Evolutionary conservation across 1,140 invertebrate genomes (phyloP).

Genomic region (Tetramorium simillimum): DNA sequence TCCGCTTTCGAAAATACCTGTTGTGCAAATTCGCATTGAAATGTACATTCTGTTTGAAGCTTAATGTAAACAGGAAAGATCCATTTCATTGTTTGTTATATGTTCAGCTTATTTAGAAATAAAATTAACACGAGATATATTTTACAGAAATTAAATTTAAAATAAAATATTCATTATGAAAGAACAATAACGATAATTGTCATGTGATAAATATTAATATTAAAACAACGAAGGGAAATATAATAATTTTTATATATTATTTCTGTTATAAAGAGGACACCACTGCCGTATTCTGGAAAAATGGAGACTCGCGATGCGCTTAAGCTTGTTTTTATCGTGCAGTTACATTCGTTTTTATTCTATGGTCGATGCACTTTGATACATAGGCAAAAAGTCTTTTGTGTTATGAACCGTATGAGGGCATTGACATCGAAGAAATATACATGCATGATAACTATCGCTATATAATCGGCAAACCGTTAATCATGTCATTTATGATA

Average conservation of each 20-base stretch:
- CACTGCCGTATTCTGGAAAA: not conserved
- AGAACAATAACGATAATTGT: not conserved
- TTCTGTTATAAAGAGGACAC: not conserved
- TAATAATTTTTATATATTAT: not conserved
- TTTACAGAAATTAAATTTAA: not conserved
- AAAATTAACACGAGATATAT: not conserved
- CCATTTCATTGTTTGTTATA: not conserved
- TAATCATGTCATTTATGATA: constrained; percentile 48
- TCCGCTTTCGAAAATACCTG: constrained; percentile 90
- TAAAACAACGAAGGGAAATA: not conserved
- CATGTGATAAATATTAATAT: not conserved
- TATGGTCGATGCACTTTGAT: constrained; percentile 32
- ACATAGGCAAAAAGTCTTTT: constrained; percentile 22
- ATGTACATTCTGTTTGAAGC: not conserved
- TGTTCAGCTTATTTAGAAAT: not conserved
- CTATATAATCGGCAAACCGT: constrained; percentile 32
- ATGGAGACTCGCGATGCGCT: not conserved
- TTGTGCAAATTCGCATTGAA: constrained; percentile 17
- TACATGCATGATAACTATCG: constrained; percentile 48
- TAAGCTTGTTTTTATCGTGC: constrained; percentile 22
- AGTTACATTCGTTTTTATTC: constrained; percentile 20
- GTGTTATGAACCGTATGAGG: not conserved
- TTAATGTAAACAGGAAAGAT: not conserved
- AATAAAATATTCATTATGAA: not conserved
- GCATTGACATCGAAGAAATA: constrained; percentile 29